Evolutionary conservation across 1,140 invertebrate genomes (phyloP), one percentile per base, ranked within the genome.

Genomic region (Drosophila aff.): DNA sequence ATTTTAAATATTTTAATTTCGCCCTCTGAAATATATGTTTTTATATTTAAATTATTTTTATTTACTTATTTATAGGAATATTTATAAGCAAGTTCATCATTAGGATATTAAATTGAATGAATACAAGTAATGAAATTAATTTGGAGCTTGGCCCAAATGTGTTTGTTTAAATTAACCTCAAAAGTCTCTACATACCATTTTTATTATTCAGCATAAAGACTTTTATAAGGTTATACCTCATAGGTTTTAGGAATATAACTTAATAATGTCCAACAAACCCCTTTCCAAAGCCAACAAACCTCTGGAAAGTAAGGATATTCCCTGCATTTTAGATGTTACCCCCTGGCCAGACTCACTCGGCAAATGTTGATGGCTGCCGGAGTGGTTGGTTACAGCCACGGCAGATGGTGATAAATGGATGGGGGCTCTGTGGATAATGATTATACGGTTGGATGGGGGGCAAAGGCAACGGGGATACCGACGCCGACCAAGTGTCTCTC

Each of bases 361-460:
- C 33, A 66, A 76, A 67, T 57, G 33, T 75, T 58, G 52, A 74
- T 40, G 60, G 57, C 71, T 65, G 31, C n/a, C 52, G n/a, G 46
- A 76, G 73, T 33, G 44, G 60, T 50, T 64, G 40, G 36, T 38
- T 38, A 38, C 36, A 38, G 36, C 36, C 36, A 38, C 36, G 36
- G 50, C 40, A 50, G 52, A 76, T 60, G 55, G 41, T 46, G 23
- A 76, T 65, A 52, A 59, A 38, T 38, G 5, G 4, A 28, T 16
- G 43, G 33, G 38, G 33, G 72, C 9, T 36, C 15, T 50, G 67
- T 33, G 59, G 64, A 78, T 78, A 81, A 87, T 89, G 73, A 81
- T 89, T 78, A 83, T 26, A 41, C 16, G 26, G 13, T 10, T 26
- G 49, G 18, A 13, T 28, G 26, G 43, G 33, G 58, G 36, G 33